Conservation (phyloP, 1,140 invertebrate species). For the Ladona fulva region DNA sequence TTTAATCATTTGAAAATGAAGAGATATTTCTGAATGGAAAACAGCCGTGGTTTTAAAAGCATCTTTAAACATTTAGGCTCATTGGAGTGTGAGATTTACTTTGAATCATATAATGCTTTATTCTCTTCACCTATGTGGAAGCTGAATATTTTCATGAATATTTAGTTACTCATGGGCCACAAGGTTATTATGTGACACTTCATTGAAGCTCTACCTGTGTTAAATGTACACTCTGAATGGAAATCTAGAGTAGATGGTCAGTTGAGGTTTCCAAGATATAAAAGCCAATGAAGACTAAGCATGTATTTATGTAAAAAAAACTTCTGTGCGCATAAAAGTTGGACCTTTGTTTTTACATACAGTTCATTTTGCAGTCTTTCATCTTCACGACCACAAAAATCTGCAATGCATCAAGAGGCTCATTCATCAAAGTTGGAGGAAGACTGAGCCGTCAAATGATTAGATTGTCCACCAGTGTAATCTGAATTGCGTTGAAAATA, state of each 20-base stretch:
- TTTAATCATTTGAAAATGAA: too few species aligned
- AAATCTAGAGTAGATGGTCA: neutral
- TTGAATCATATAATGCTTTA: too few species aligned
- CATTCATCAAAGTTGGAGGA: neutral
- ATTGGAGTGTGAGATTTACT: too few species aligned
- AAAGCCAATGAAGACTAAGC: neutral
- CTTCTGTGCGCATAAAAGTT: neutral
- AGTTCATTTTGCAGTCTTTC: conserved; percentile 5
- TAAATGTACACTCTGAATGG: conserved; percentile 4
- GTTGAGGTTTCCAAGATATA: neutral
- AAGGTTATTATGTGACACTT: neutral
- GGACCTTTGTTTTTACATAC: conserved; percentile 4
- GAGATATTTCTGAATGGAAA: too few species aligned
- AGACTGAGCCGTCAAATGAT: neutral
- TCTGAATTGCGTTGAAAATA: neutral
- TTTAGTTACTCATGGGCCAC: too few species aligned
- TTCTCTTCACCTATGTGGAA: too few species aligned
- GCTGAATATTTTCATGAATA: too few species aligned
- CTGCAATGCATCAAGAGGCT: conserved; percentile 3
- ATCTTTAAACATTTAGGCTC: too few species aligned
- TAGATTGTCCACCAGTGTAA: neutral
- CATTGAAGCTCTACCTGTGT: neutral
- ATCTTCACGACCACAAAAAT: neutral
- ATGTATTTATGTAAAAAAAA: neutral
- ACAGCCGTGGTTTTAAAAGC: too few species aligned